These are phyloP conservation scores for Drosophila tristis DNA, from an alignment of 1,140 invertebrate species.

Conservation along the genomic window DNA sequence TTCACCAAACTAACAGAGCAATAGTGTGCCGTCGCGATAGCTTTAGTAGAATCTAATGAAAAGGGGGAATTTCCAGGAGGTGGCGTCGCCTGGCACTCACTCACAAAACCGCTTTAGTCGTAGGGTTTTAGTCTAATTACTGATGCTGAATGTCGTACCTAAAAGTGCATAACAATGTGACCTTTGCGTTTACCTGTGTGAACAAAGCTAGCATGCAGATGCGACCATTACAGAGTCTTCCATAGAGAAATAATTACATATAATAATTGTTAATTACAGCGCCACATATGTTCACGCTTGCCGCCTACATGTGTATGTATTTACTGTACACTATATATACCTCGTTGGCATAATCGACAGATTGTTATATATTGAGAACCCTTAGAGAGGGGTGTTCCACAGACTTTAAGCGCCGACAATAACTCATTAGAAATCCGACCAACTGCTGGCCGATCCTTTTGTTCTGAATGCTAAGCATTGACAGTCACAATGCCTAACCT, in stretches of 20 bases:
- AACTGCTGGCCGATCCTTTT: constrained; percentile 15
- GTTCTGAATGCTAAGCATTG: constrained; percentile 15
- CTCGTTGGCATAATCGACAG: constrained; percentile 38
- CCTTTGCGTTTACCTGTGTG: constrained; percentile 75
- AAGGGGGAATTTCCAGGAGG: constrained; percentile 34
- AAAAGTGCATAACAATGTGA: constrained; percentile 70
- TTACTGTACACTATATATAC: constrained; percentile 13
- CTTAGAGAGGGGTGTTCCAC: constrained; percentile 6
- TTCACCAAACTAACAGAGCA: constrained; percentile 53
- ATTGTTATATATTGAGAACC: constrained; percentile 35
- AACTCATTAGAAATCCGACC: neutral
- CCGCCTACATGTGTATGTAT: neutral
- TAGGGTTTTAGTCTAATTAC: constrained; percentile 1
- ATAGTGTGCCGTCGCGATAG: constrained; percentile 11
- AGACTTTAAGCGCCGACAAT: constrained; percentile 22
- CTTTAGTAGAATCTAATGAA: constrained; percentile 39
- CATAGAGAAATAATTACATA: constrained; percentile 51
- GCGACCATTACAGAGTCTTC: constrained; percentile 59
- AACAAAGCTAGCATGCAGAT: constrained; percentile 23
- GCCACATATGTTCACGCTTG: constrained; percentile 22
- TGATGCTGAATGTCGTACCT: constrained; percentile 62
- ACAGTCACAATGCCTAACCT: constrained; percentile 36
- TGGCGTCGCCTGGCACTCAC: constrained; percentile 19
- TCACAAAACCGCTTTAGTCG: neutral
- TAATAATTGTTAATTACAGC: constrained; percentile 42